Conservation (phyloP, 1,140 invertebrate genomes). For the Drosophila tropicalis region DNA sequence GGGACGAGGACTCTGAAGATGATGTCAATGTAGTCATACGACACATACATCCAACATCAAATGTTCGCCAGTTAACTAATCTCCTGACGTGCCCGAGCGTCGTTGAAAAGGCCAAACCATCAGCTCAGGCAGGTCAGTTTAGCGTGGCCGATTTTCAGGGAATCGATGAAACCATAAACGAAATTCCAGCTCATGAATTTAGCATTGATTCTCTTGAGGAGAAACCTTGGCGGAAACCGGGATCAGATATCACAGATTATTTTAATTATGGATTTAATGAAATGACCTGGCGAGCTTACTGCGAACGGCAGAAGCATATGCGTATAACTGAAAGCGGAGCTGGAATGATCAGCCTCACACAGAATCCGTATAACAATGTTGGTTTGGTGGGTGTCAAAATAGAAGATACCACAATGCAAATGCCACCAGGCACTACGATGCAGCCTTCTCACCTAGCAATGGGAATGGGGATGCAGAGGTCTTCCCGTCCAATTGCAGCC, state of each 20-base stretch:
- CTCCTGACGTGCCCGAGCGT: constrained; percentile 84
- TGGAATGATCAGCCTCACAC: constrained; percentile 85
- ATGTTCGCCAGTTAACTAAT: constrained; percentile 85
- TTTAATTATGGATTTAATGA: constrained; percentile 99
- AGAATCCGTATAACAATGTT: constrained; percentile 65
- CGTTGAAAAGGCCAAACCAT: constrained; percentile 85
- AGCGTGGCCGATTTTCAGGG: constrained; percentile 93
- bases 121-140: constrained; percentile 90
- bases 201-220: constrained; percentile 97
- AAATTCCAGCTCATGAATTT: constrained; percentile 94
- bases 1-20: constrained; percentile 89
- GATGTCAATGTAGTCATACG: constrained; percentile 93
- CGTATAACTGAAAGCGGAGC: constrained; percentile 92
- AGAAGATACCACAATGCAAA: constrained; percentile 23
- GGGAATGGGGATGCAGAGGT: constrained; percentile 42
- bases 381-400: constrained; percentile 39
- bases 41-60: constrained; percentile 89
- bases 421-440: constrained; percentile 56
- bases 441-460: constrained; percentile 54
- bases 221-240: constrained; percentile 99
- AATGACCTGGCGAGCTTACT: constrained; percentile 99
- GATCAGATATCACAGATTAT: constrained; percentile 98
- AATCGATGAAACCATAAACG: constrained; percentile 93
- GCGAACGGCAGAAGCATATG: constrained; percentile 96
- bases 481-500: constrained; percentile 59